Evolutionary conservation across 2,113 vertebrate species (phyloP).

Genomic region (Himantopus leucocephalus): DNA sequence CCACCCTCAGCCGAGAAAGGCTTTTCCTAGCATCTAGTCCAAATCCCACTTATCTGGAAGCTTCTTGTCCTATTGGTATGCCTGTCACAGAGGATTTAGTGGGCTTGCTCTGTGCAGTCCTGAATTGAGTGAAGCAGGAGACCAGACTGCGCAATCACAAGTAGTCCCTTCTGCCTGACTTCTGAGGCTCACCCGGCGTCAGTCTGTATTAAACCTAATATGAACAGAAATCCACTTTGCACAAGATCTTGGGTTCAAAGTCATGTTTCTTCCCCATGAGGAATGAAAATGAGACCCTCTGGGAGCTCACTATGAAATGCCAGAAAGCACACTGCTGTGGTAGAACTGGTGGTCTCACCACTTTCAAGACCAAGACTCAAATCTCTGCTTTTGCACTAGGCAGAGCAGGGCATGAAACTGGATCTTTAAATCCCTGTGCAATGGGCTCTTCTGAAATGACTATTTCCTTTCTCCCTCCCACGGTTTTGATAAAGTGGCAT

Average conservation of each 20-base stretch:
- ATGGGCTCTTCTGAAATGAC: not conserved
- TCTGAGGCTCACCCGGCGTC: accelerated
- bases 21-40: not conserved
- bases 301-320: not conserved
- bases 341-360: not conserved
- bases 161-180: not conserved
- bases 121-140: not conserved
- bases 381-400: not conserved
- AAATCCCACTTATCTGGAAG: not conserved
- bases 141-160: not conserved
- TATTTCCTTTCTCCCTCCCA: not conserved
- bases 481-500: not conserved
- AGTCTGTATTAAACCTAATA: not conserved
- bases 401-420: not conserved
- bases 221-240: not conserved
- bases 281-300: not conserved
- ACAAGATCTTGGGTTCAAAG: not conserved
- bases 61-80: not conserved
- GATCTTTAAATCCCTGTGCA: not conserved
- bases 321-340: not conserved
- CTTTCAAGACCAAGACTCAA: not conserved
- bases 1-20: not conserved
- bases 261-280: not conserved
- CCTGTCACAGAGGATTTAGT: not conserved
- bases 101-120: not conserved